Evolutionary conservation across 2,888 invertebrate species (phyloP).

Genomic region (Mactromeris polynyma): DNA sequence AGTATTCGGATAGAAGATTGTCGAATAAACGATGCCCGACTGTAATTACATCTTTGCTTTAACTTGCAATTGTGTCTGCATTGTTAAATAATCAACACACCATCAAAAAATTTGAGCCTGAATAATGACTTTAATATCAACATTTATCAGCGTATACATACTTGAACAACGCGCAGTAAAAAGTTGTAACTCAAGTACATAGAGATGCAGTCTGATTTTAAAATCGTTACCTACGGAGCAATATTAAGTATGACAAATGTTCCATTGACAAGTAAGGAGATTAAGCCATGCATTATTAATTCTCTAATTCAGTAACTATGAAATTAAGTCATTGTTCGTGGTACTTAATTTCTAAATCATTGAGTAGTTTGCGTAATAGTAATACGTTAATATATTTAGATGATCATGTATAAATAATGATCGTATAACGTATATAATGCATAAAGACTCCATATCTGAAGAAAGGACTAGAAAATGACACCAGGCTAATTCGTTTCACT

Average conservation of each 20-base stretch:
- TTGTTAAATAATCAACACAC: too few species aligned
- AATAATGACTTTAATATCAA: too few species aligned
- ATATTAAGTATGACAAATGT: not conserved
- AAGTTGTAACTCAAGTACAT: not conserved
- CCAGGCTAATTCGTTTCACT: not conserved
- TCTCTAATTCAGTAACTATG: not conserved
- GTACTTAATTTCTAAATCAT: not conserved
- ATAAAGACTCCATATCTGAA: too few species aligned
- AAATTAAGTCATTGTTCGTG: not conserved
- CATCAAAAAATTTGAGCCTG: not conserved
- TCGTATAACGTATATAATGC: not conserved
- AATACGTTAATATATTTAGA: not conserved
- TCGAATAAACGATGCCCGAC: too few species aligned
- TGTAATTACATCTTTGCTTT: too few species aligned
- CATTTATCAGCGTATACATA: too few species aligned
- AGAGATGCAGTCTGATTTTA: not conserved
- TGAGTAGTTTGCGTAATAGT: not conserved
- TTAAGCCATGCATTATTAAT: not conserved
- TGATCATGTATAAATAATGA: not conserved
- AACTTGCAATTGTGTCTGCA: too few species aligned
- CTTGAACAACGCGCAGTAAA: not conserved
- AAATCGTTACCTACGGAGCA: not conserved
- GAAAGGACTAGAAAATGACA: too few species aligned
- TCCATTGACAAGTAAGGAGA: not conserved
- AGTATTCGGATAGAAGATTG: too few species aligned